Conservation (phyloP, 2,888 invertebrate genomes). For the Eristalis tenax region DNA sequence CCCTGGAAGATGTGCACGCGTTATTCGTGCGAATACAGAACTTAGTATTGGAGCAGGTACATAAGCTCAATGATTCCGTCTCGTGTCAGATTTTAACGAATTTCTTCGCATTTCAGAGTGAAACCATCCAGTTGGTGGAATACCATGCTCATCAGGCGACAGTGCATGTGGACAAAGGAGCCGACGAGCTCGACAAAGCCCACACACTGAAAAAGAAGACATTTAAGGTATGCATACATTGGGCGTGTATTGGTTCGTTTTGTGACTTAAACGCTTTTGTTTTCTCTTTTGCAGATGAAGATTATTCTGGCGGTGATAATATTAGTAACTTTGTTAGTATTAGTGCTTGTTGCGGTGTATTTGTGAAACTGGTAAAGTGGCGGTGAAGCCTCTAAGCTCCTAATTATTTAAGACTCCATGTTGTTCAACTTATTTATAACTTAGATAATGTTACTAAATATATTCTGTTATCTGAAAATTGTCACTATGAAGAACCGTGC, state of each 20-base stretch:
- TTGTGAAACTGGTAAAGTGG: slow-evolving; percentile 7
- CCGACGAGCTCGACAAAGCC: slow-evolving; percentile 76
- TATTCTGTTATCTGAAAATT: not conserved
- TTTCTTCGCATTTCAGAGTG: slow-evolving; percentile 73
- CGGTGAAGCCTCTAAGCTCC: not conserved
- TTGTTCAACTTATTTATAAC: slow-evolving; percentile 3
- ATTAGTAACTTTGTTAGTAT: slow-evolving; percentile 44
- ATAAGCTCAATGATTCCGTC: not conserved
- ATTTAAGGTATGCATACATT: slow-evolving; percentile 70
- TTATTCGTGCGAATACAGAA: slow-evolving; percentile 80
- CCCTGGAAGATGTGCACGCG: slow-evolving; percentile 80
- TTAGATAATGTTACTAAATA: not conserved
- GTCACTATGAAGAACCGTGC: not conserved
- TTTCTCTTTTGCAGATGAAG: slow-evolving; percentile 77
- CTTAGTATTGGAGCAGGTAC: slow-evolving; percentile 80
- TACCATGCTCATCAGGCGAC: slow-evolving; percentile 80
- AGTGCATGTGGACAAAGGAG: slow-evolving; percentile 78
- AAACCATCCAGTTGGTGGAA: slow-evolving; percentile 80
- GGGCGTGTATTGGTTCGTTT: no score
- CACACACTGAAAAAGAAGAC: slow-evolving; percentile 73
- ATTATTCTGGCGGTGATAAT: slow-evolving; percentile 75
- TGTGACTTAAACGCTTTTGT: not conserved
- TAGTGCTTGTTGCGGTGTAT: slow-evolving; percentile 61
- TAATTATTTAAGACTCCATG: not conserved
- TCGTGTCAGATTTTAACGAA: not conserved